A percentile compares a stretch with the other conserved stretches of the same genome.
phyloP scores from a whole-genome alignment of 2,888 invertebrate genomes.

The Dilophus febrilis region DNA sequence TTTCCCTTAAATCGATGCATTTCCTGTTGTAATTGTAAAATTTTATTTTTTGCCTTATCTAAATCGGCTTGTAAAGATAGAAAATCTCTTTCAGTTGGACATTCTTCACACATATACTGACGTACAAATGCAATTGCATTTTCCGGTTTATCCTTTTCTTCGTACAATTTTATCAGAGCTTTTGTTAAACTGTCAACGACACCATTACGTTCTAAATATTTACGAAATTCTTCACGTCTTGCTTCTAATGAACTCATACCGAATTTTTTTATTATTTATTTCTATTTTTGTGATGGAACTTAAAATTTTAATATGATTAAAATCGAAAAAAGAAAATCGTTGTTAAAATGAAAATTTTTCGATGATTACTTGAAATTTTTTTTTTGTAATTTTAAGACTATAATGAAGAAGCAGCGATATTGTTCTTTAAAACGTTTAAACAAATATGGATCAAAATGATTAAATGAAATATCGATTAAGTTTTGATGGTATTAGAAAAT shows the following conservation, averaged over 20 bases:
- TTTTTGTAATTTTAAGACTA: no score
- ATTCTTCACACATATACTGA: conserved; percentile 5
- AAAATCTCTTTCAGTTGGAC: conserved; percentile 7
- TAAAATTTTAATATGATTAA: no score
- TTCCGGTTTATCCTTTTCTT: conserved; percentile 7
- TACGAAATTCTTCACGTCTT: conserved; percentile 8
- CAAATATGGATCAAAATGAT: no score
- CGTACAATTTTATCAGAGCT: conserved; percentile 8
- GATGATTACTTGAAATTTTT: no score
- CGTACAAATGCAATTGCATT: conserved; percentile 7
- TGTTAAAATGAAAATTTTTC: no score
- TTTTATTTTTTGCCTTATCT: conserved; percentile 21
- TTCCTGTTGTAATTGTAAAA: conserved; percentile 22
- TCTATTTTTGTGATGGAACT: no score
- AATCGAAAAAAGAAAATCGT: no score
- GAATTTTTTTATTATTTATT: no score
- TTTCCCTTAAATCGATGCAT: conserved; percentile 16
- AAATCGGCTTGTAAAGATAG: conserved; percentile 15
- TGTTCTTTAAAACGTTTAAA: no score
- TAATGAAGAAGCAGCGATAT: no score
- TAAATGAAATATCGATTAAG: no score
- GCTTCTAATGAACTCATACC: conserved; percentile 4
- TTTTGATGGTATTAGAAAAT: no score
- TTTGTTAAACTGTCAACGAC: conserved; percentile 6
- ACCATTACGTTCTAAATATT: conserved; percentile 8